Conservation (phyloP, 1,140 invertebrate genomes). For the Magallana gigas region DNA sequence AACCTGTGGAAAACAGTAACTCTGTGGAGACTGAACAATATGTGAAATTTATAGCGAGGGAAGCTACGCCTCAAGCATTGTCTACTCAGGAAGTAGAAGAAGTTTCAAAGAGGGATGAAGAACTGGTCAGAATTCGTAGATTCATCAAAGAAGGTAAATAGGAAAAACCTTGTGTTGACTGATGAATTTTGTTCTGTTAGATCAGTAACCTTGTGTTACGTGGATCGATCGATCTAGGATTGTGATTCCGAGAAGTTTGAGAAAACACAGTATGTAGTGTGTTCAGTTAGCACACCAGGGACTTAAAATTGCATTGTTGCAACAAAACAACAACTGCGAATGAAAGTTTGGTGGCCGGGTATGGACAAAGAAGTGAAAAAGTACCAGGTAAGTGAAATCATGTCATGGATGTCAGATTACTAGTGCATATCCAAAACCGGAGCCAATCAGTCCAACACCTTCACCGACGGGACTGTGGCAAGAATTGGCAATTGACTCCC, state of each 20-base stretch:
- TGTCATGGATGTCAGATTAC: constrained; percentile 62
- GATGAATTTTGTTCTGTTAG: neutral
- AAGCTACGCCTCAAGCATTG: constrained; percentile 46
- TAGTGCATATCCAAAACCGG: constrained; percentile 36
- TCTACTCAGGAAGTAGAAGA: constrained; percentile 41
- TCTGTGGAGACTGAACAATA: neutral
- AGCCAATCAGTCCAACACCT: constrained; percentile 54
- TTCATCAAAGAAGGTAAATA: neutral
- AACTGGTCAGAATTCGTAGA: neutral
- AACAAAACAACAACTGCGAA: constrained; percentile 59
- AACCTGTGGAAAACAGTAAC: too few relatives aligned
- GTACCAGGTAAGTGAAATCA: constrained; percentile 53
- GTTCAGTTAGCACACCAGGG: constrained; percentile 52
- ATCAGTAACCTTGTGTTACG: neutral
- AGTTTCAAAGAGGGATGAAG: neutral
- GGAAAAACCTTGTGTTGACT: constrained; percentile 39
- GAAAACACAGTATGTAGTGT: neutral
- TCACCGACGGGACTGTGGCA: constrained; percentile 53
- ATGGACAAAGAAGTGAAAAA: constrained; percentile 65
- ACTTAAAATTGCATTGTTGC: constrained; percentile 54
- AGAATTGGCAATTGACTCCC: constrained; percentile 55
- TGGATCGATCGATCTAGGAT: constrained; percentile 43
- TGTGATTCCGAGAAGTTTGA: constrained; percentile 46
- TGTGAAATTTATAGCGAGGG: constrained; percentile 34
- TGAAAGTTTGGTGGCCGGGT: constrained; percentile 61